Base-by-base conservation (phyloP, 2,888 invertebrate species). In the Orthonevra nobilis region DNA sequence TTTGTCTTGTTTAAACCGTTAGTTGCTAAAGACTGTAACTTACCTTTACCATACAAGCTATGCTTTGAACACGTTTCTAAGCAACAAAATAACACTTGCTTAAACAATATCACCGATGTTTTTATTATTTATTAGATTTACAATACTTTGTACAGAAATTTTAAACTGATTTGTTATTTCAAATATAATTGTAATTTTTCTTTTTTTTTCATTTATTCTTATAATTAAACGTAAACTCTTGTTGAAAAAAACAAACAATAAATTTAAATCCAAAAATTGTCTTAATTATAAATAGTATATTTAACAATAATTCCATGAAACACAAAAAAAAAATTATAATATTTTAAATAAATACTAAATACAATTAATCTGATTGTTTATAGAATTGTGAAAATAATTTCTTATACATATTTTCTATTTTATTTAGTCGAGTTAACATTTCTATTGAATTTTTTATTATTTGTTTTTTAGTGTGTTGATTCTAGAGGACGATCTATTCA, bases 81-180 rank as follows among this genome's bases (percentile, higher is more conserved):
- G n/a, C n/a, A 32, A 32, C 4, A 32, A 32, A 3, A 1, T 1
- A 3, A 2, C n/a, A 42, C 26, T 69, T n/a, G n/a, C n/a, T 69
- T 73, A 79, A 79, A 73, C 73, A 79, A 79, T 79, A 79, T 79
- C 79, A 79, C 79, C 73, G 79, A 79, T 79, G 79, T 72, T 79
- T 79, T 79, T 79, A 79, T 79, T 79, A 54, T 79, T 79, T 68
- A 79, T 79, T 58, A 77, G 44, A 77, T 77, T 66, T 73, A 79
- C 60, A 72, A 68, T 60, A 61, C 61, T 73, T 79, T 79, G 73
- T 79, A 79, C 66, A 79, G 64, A 77, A 60, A 72, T 63, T 64
- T 48, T 66, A 2, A 79, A 79, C 58, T 54, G 19, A 69, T 34
- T 44, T 6, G 12, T 60, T 40, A 69, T 30, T 42, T 34, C 32